phyloP scores from a whole-genome alignment of 1,140 invertebrate genomes.

The Idris sp. region DNA sequence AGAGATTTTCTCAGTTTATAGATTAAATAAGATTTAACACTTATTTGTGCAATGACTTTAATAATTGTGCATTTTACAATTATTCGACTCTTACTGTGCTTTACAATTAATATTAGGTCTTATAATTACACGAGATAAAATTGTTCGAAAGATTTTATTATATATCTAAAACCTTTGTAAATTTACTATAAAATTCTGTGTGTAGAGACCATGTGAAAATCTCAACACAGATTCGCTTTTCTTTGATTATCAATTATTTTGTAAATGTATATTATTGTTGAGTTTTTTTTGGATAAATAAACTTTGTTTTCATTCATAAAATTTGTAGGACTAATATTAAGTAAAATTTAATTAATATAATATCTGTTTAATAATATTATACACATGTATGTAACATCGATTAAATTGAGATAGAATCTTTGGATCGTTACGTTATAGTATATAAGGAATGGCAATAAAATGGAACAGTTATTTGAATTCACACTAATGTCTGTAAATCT shows the following conservation, averaged over 20 bases:
- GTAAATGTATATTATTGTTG: too few species aligned
- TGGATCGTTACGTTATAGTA: conserved; percentile 31
- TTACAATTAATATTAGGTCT: conserved; percentile 17
- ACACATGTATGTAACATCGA: conserved; percentile 46
- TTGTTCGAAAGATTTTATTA: conserved; percentile 31
- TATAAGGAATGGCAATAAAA: conserved; percentile 31
- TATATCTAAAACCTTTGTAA: conserved; percentile 35
- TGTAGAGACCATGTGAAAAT: conserved; percentile 23
- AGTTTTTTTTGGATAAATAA: too few species aligned
- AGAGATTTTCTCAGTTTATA: too few species aligned
- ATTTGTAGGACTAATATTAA: too few species aligned
- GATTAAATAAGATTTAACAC: conserved; percentile 23
- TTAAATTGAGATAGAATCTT: conserved; percentile 49
- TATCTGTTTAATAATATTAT: too few species aligned
- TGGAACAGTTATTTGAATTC: conserved; percentile 48
- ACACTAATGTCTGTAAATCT: conserved; percentile 74
- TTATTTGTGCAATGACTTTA: conserved; percentile 30
- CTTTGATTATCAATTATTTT: conserved; percentile 30
- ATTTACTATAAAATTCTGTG: conserved; percentile 45
- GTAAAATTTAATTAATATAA: too few species aligned
- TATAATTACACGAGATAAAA: conserved; percentile 39
- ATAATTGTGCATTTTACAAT: conserved; percentile 35
- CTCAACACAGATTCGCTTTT: conserved; percentile 52
- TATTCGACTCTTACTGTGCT: conserved; percentile 23
- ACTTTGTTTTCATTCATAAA: conserved; percentile 29